Evolutionary conservation across 2,797 vertebrate genomes (phyloP), one percentile per base, ranked within the genome.

Genomic region (Alosa sapidissima): DNA sequence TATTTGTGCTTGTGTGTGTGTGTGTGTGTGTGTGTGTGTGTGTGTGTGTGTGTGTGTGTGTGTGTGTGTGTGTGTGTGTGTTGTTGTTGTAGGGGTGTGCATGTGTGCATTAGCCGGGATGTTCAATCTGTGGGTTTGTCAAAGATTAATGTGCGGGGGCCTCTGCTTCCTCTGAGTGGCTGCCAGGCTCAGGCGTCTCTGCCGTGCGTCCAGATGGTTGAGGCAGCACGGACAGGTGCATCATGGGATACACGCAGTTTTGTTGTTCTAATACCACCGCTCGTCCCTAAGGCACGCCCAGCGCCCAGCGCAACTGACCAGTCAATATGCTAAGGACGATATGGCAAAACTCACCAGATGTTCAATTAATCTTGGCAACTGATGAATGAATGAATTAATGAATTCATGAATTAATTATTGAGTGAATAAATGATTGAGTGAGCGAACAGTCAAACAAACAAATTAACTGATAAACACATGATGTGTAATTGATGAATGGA

Each of bases 191-290:
- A 65, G 55, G 87, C 83, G 54, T 89, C 86, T 81, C 81, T 90
- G 48, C 83, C 65, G 86, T 47, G 88, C 88, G 93, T 91, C 90
- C 93, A 94, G 94, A 94, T 94, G 93, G 93, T 89, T 88, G 87
- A 89, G 84, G 89, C 92, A 92, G 88, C 88, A 87, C 82, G 91
- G 92, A 90, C 93, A 92, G 92, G 93, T 93, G 92, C 87, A 88
- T 72, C 85, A 87, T 87, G 85, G 90, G 89, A 88, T 90, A 88
- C 84, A 84, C 84, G 14, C 45, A 84, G 87, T 87, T 81, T 21
- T 87, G 89, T 88, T 89, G 87, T 65, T 86, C 81, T 90, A 82
- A 88, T 52, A 84, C 87, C 48, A 72, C 85, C 89, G 82, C 87
- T 90, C 55, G 78, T 87, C 88, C 85, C 58, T 0, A 16, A 85